Evolutionary conservation across 92 coral and sea anemone species (phyloP).

Genomic region (Nematostella vectensis): DNA sequence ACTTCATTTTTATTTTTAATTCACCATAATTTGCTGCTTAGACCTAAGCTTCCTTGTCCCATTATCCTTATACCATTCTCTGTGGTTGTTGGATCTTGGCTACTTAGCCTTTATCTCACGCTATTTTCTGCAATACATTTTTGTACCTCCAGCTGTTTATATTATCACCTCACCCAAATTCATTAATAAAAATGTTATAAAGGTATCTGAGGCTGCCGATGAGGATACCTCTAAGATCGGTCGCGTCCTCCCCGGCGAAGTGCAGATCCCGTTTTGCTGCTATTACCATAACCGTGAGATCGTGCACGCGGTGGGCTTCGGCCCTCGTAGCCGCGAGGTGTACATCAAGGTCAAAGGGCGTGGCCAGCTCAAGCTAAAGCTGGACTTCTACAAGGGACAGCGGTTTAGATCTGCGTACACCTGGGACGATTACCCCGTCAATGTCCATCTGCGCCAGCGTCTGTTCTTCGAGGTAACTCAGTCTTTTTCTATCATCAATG

Average conservation of each 20-base stretch:
- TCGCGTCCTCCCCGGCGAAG: constrained; percentile 61
- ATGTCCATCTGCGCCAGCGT: constrained; percentile 57
- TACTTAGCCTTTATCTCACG: too few species aligned
- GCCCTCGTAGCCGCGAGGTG: constrained; percentile 48
- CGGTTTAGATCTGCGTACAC: constrained; percentile 22
- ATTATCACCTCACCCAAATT: too few species aligned
- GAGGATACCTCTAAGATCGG: constrained; percentile 53
- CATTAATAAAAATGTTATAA: too few species aligned
- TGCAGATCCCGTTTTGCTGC: constrained; percentile 72
- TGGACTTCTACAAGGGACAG: constrained; percentile 55
- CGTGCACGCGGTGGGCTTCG: constrained; percentile 70
- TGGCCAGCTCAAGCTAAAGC: constrained; percentile 44
- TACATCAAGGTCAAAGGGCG: constrained; percentile 67
- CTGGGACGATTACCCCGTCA: constrained; percentile 63
- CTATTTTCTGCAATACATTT: too few species aligned
- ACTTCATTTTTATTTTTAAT: too few species aligned
- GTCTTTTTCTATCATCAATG: too few species aligned
- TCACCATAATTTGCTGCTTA: too few species aligned
- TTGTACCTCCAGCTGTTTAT: too few species aligned
- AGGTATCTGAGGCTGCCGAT: constrained; percentile 58
- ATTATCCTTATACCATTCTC: too few species aligned
- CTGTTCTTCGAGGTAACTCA: constrained; percentile 45
- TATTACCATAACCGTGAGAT: constrained; percentile 65
- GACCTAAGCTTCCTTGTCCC: too few species aligned
- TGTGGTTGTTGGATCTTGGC: too few species aligned